phyloP scores from a whole-genome alignment of 1,140 invertebrate species.

The Geopemphigus sp. region DNA sequence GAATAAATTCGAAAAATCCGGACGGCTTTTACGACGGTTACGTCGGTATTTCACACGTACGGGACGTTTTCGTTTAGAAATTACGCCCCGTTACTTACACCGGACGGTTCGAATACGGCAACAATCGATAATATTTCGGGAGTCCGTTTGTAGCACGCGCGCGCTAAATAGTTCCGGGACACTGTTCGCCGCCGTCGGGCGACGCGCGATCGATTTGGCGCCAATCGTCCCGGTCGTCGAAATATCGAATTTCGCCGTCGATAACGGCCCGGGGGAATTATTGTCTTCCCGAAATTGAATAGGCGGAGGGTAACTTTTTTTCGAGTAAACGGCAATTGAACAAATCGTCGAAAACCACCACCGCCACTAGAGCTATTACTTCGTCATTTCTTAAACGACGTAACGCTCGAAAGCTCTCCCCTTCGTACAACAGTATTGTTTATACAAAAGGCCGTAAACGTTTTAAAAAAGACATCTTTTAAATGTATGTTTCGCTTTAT shows the following conservation, averaged over 20 bases:
- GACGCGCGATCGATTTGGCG: not conserved
- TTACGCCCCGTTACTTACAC: too few relatives aligned
- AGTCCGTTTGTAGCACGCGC: too few relatives aligned
- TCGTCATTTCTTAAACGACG: constrained; percentile 29
- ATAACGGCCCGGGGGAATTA: constrained; percentile 12
- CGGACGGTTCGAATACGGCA: too few relatives aligned
- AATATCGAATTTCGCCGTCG: constrained; percentile 3
- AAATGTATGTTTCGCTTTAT: too few relatives aligned
- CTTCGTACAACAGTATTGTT: not conserved
- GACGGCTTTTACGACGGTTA: too few relatives aligned
- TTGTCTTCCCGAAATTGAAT: constrained; percentile 20
- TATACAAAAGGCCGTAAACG: constrained; percentile 32
- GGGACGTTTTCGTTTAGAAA: too few relatives aligned
- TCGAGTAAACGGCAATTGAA: constrained; percentile 25
- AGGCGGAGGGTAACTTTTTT: constrained; percentile 35
- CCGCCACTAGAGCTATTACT: constrained; percentile 5
- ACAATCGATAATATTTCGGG: too few relatives aligned
- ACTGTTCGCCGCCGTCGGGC: too few relatives aligned
- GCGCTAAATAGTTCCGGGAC: too few relatives aligned
- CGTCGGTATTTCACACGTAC: too few relatives aligned
- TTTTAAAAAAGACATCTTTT: constrained; percentile 33
- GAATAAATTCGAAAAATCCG: too few relatives aligned
- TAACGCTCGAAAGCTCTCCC: constrained; percentile 42
- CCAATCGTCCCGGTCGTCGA: too few relatives aligned
- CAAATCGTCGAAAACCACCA: constrained; percentile 27